Percentiles rank a stretch among this genome's conserved stretches.
Conservation (phyloP, 2,113 vertebrate genomes). For the Ardeotis arabs region DNA sequence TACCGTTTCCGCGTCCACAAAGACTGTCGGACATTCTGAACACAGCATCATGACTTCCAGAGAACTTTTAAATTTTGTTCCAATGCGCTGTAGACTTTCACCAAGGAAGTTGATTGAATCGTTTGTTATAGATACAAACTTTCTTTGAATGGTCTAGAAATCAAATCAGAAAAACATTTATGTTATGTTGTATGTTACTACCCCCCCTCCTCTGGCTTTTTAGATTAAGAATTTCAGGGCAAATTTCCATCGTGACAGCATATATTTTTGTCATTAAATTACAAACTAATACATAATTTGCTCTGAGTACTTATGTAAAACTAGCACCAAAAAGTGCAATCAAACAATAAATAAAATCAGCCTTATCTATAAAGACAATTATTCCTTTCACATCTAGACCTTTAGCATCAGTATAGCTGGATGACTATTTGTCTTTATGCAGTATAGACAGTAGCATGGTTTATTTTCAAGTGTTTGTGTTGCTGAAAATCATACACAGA, state of each 20-base stretch:
- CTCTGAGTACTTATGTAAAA: not conserved
- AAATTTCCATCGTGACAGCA: not conserved
- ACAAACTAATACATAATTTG: not conserved
- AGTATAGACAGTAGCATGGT: not conserved
- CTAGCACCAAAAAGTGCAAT: not conserved
- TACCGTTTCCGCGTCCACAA: conserved; percentile 98
- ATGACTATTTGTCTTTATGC: not conserved
- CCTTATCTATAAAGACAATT: not conserved
- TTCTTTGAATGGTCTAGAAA: conserved; percentile 88
- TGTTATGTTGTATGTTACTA: not conserved
- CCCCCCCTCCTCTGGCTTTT: not conserved
- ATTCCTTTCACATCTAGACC: not conserved
- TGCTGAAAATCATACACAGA: not conserved
- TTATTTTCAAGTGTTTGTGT: not conserved
- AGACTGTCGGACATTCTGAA: conserved; percentile 94
- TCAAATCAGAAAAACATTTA: not conserved
- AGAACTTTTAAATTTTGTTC: conserved; percentile 94
- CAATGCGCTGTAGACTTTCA: conserved; percentile 89
- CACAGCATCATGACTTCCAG: conserved; percentile 91
- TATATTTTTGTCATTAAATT: not conserved
- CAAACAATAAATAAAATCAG: not conserved
- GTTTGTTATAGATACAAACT: conserved; percentile 90
- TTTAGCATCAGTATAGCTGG: not conserved
- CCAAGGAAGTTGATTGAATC: conserved; percentile 90
- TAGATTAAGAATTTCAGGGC: not conserved